Evolutionary conservation across 2,113 vertebrate genomes (phyloP).

Genomic region (Cygnus buccinator): DNA sequence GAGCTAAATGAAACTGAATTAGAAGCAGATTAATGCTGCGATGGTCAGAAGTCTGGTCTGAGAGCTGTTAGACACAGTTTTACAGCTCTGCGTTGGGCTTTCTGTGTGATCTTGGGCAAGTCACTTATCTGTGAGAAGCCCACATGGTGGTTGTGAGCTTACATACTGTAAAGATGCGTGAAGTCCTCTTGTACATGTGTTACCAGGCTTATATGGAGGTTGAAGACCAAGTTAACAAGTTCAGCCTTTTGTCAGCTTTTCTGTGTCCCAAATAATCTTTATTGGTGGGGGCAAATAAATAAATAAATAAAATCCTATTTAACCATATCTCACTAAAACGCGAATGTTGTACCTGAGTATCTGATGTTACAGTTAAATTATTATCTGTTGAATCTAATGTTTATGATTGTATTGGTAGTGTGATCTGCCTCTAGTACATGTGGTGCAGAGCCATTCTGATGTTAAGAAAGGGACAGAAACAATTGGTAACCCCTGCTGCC

Average conservation of each 20-base stretch:
- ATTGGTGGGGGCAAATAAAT: not conserved
- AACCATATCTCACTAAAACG: not conserved
- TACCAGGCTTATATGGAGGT: not conserved
- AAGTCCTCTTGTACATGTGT: not conserved
- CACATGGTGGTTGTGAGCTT: not conserved
- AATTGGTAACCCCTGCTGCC: conserved; percentile 40
- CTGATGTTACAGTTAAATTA: not conserved
- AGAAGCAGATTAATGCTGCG: not conserved
- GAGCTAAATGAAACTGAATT: conserved; percentile 1
- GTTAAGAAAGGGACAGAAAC: conserved; percentile 37
- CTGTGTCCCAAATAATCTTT: not conserved
- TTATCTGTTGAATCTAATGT: not conserved
- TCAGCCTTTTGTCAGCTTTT: not conserved
- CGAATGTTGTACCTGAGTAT: not conserved
- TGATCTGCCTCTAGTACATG: not conserved
- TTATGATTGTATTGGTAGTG: not conserved
- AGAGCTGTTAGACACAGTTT: not conserved
- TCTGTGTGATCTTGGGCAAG: conserved; percentile 1
- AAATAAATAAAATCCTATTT: accelerated
- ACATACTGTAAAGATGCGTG: not conserved
- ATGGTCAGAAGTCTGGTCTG: not conserved
- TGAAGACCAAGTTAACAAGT: not conserved
- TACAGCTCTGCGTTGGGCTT: conserved; percentile 23
- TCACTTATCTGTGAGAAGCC: not conserved
- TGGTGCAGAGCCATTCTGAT: conserved; percentile 21